Base-by-base conservation (phyloP, 2,888 invertebrate species). In the Melieria picta region DNA sequence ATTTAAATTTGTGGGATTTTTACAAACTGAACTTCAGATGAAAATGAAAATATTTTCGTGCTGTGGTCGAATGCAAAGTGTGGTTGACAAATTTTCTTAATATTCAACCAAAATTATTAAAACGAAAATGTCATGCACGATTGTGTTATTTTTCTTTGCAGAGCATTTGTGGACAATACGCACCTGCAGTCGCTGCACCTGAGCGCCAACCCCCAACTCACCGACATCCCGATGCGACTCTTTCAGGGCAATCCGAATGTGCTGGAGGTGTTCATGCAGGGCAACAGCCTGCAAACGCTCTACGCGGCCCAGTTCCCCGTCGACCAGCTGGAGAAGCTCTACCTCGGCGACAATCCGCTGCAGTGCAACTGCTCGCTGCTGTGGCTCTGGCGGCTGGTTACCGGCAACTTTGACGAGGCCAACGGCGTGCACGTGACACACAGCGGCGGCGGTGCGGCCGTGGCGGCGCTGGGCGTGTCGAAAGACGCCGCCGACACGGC, bases 361-460 rank as follows among this genome's bases (percentile, higher is more conserved):
- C 90, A 91, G 73, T 96, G 96, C 87, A 96, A 96, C 86, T 96
- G 96, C 83, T 94, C 95, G 65, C 87, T 96, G 73, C 89, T 93
- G 74, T 96, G 96, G 96, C 88, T 96, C 58, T 94, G 94, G 94
- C 92, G 92, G 81, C 88, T 95, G 61, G 89, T 85, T 7, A 85
- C 84, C 5, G 83, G 87, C 0, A 86, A 86, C 60, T 84, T 83
- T 43, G 86, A 85, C 6, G 85, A 83, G n/a, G 64, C 56, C 4
- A 47, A 10, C 7, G 57, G 57, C 52, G 55, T 64, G 7, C 72
- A 75, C 71, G 72, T 77, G 58, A 72, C 72, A 63, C 7, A 65
- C 7, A 72, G 65, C 55, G 76, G 72, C 10, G 77, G 78, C 0
- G 83, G 82, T 4, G 84, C 80, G 0, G 82, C 83, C 0, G 83